Evolutionary conservation across 1,140 invertebrate genomes (phyloP).

Genomic region (Theocolax elegans): DNA sequence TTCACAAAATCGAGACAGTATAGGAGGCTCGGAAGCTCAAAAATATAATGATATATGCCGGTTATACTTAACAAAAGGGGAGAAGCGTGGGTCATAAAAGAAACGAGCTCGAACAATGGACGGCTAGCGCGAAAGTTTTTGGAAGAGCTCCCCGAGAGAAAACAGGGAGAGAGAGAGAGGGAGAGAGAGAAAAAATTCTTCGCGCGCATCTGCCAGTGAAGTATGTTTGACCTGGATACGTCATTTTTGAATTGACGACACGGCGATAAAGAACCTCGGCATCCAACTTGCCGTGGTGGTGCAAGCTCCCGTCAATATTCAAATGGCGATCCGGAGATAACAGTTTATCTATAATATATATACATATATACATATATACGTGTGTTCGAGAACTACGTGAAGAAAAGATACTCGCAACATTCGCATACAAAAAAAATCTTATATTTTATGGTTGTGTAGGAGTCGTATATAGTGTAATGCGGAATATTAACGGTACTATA

Average conservation of each 20-base stretch:
- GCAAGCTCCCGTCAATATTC: conserved; percentile 16
- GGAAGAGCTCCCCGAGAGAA: neutral
- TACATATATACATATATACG: too few species aligned
- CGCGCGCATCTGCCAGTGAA: neutral
- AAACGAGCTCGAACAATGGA: conserved; percentile 1
- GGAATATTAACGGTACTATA: too few species aligned
- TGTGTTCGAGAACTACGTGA: too few species aligned
- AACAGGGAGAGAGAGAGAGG: neutral
- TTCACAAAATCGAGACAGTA: too few species aligned
- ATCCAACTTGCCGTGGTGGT: neutral
- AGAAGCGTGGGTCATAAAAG: conserved; percentile 4
- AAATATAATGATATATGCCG: too few species aligned
- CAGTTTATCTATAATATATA: too few species aligned
- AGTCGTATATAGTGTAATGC: too few species aligned
- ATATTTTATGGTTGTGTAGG: too few species aligned
- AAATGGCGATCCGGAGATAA: conserved; percentile 1
- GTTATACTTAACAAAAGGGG: too few species aligned
- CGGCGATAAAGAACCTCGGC: conserved; percentile 6
- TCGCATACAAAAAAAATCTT: too few species aligned
- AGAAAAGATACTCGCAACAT: too few species aligned
- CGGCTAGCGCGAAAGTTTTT: neutral
- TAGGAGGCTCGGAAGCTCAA: too few species aligned
- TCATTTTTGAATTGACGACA: conserved; percentile 11
- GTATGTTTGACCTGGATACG: conserved; percentile 4
- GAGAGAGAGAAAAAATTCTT: neutral